A percentile compares a stretch with the other conserved stretches of the same genome.
phyloP scores from a whole-genome alignment of 2,888 invertebrate genomes.

The Hesperia comma region DNA sequence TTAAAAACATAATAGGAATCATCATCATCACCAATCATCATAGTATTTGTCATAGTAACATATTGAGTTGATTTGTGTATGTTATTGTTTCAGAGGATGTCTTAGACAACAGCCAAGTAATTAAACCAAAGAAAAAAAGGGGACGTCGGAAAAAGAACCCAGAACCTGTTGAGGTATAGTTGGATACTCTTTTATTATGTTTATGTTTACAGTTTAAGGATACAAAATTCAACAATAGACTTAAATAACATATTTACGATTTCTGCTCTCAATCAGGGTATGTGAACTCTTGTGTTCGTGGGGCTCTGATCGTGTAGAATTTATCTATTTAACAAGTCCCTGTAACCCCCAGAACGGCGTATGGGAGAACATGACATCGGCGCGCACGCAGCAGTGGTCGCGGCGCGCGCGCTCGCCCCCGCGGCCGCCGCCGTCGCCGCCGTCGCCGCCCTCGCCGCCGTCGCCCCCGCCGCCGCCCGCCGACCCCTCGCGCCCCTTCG shows the following conservation, averaged over 20 bases:
- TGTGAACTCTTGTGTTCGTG: too few species aligned
- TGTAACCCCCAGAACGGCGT: conserved; percentile 58
- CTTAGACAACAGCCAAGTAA: conserved; percentile 62
- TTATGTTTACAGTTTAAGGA: too few species aligned
- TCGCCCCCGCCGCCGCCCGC: conserved; percentile 64
- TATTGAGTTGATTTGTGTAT: not conserved
- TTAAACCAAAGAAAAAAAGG: conserved; percentile 77
- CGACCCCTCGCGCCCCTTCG: conserved; percentile 91
- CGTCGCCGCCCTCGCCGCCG: conserved; percentile 46
- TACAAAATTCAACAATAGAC: too few species aligned
- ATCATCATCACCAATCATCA: too few species aligned
- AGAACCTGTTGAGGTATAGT: conserved; percentile 64
- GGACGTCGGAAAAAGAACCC: conserved; percentile 76
- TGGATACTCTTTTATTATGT: too few species aligned
- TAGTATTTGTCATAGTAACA: too few species aligned
- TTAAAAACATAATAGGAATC: too few species aligned
- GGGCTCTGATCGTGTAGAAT: too few species aligned
- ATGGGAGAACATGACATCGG: conserved; percentile 81
- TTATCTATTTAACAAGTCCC: not conserved
- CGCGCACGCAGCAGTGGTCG: conserved; percentile 81
- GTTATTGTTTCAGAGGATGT: conserved; percentile 65
- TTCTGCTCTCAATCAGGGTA: too few species aligned
- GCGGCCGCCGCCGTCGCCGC: conserved; percentile 52
- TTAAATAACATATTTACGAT: too few species aligned
- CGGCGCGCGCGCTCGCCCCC: conserved; percentile 61